A percentile compares a stretch with the other conserved stretches of the same genome.
Conservation (phyloP, 2,113 vertebrate genomes). For the Myotis yumanensis region DNA sequence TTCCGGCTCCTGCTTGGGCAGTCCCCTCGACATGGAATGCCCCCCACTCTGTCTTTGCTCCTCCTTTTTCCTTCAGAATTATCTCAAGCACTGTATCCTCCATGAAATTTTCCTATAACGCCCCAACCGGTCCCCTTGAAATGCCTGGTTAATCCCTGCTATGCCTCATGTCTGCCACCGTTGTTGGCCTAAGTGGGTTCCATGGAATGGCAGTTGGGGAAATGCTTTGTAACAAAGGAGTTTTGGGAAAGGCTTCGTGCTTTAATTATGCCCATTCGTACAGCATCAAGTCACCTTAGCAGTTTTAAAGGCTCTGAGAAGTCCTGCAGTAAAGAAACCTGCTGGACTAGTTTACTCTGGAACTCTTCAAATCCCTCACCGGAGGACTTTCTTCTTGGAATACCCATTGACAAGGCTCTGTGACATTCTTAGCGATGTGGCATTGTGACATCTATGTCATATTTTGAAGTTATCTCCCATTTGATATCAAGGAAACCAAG, state of each 20-base stretch:
- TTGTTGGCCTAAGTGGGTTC: neutral
- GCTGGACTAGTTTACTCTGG: neutral
- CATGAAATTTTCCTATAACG: neutral
- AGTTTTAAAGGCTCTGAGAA: conserved; percentile 12
- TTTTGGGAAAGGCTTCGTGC: neutral
- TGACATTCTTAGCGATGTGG: neutral
- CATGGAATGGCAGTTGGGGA: neutral
- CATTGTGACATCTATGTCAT: neutral
- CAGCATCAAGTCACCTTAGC: neutral
- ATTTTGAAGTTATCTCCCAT: neutral
- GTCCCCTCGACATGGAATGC: neutral
- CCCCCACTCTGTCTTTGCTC: neutral
- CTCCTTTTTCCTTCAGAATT: neutral
- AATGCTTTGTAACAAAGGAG: neutral
- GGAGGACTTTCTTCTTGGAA: neutral
- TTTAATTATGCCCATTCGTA: neutral
- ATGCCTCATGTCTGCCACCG: neutral
- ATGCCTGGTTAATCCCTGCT: neutral
- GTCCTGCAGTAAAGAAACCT: neutral
- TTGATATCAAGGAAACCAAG: conserved; percentile 6
- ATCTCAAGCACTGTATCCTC: neutral
- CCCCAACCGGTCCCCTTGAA: neutral
- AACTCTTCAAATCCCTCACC: neutral
- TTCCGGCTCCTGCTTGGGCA: neutral
- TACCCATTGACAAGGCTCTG: neutral